These are phyloP conservation scores for Mythimna lalbum DNA, from an alignment of 2,888 invertebrate species.

Conservation along the genomic window DNA sequence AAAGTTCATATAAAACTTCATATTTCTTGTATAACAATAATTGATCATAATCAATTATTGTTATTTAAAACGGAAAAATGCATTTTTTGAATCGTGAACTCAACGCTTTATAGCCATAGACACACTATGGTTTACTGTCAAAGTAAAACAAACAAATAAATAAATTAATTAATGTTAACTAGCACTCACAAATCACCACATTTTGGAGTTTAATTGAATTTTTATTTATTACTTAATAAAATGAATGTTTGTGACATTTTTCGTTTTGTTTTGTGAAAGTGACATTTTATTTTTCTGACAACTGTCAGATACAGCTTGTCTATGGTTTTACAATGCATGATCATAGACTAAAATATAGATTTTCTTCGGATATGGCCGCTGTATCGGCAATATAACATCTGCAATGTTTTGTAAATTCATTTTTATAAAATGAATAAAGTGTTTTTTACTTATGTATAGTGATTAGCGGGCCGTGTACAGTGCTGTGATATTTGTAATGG, in stretches of 20 bases:
- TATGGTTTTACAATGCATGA: constrained; percentile 70
- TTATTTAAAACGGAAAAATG: neutral
- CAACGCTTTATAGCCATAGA: constrained; percentile 29
- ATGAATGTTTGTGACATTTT: neutral
- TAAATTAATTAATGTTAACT: neutral
- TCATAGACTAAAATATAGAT: constrained; percentile 89
- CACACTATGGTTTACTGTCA: neutral
- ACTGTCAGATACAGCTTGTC: constrained; percentile 69
- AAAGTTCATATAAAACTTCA: too few relatives aligned
- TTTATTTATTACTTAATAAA: neutral
- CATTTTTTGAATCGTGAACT: neutral
- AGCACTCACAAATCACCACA: rapidly evolving
- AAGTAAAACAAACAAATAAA: neutral
- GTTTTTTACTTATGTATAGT: constrained; percentile 89
- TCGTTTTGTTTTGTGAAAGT: constrained; percentile 19
- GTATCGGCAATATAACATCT: constrained; percentile 90
- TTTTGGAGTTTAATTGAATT: neutral
- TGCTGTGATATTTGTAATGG: constrained; percentile 93
- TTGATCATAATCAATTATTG: too few relatives aligned
- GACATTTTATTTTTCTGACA: constrained; percentile 62
- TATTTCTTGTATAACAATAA: too few relatives aligned
- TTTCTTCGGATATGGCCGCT: constrained; percentile 90
- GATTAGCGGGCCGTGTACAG: constrained; percentile 85
- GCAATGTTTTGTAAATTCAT: constrained; percentile 90
- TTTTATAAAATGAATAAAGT: constrained; percentile 89